A percentile compares a stretch with the other conserved stretches of the same genome.
phyloP scores from a whole-genome alignment of 2,113 vertebrate genomes.

The Carollia perspicillata region DNA sequence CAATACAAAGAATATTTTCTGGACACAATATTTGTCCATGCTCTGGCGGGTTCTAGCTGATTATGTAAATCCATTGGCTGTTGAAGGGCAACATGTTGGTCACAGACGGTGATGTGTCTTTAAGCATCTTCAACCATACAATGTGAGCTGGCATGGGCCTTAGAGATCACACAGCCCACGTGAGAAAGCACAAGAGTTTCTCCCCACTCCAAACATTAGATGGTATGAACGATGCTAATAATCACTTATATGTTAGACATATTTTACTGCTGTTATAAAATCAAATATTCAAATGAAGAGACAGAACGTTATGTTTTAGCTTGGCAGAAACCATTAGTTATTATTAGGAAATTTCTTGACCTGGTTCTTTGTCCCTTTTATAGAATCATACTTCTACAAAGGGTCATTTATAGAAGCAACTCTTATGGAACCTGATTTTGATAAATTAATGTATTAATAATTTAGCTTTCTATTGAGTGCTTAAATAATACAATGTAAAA shows the following conservation, averaged over 20 bases:
- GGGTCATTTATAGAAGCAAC: not conserved
- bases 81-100: not conserved
- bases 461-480: conserved; percentile 20
- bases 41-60: not conserved
- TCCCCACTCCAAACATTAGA: not conserved
- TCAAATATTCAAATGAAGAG: not conserved
- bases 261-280: not conserved
- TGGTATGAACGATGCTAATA: not conserved
- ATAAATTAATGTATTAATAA: not conserved
- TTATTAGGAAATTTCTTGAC: not conserved
- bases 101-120: not conserved
- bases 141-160: not conserved
- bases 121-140: not conserved
- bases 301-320: not conserved
- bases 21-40: not conserved
- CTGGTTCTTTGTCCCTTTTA: not conserved
- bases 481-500: conserved; percentile 45
- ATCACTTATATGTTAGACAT: not conserved
- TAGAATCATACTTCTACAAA: not conserved
- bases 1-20: not conserved
- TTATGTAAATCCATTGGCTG: not conserved
- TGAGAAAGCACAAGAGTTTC: not conserved
- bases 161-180: not conserved
- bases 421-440: not conserved
- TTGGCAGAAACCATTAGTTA: not conserved